Evolutionary conservation across 2,797 vertebrate species (phyloP).

Genomic region (Zonotrichia albicollis): DNA sequence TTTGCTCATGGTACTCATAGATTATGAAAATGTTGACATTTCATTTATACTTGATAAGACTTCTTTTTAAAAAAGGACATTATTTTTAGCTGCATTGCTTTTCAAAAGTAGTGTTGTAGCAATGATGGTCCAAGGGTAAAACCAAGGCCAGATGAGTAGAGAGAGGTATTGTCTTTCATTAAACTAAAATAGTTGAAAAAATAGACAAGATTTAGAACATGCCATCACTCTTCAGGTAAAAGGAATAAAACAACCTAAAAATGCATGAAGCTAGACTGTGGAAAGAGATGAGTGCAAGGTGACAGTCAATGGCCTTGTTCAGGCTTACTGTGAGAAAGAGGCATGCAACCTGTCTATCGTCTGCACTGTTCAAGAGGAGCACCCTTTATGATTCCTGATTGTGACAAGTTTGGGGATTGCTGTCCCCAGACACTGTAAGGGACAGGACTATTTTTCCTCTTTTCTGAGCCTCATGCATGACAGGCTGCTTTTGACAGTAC

Average conservation of each 20-base stretch:
- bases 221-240: background rate
- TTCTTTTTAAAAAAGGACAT: background rate
- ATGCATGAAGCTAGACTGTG: background rate
- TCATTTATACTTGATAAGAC: background rate
- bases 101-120: background rate
- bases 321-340: background rate
- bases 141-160: background rate
- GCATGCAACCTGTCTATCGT: background rate
- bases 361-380: background rate
- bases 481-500: background rate
- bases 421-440: background rate
- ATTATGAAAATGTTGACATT: slow-evolving; percentile 24
- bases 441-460: background rate
- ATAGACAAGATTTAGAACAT: background rate
- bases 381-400: background rate
- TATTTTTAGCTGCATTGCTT: background rate
- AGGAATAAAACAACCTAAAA: background rate
- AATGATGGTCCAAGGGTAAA: background rate
- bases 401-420: background rate
- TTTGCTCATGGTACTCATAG: background rate
- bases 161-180: background rate
- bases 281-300: background rate
- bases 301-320: background rate
- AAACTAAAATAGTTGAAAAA: background rate
- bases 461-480: background rate